Conservation (phyloP, 2,113 vertebrate genomes). For the Tupaia tana region DNA sequence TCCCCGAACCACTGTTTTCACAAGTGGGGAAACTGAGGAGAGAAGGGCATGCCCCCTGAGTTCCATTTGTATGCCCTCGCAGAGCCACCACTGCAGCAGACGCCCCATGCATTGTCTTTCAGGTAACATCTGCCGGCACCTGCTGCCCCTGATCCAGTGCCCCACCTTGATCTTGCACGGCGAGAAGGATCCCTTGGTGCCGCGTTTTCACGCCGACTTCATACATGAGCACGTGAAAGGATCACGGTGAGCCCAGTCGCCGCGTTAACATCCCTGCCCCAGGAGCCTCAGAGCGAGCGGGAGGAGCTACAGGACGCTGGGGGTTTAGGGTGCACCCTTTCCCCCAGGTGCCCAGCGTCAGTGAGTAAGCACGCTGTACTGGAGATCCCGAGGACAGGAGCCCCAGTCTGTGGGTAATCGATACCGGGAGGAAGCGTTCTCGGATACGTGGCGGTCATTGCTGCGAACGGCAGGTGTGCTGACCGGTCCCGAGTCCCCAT, state of each 20-base stretch:
- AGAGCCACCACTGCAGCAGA: background rate
- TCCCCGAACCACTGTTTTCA: background rate
- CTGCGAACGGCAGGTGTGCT: background rate
- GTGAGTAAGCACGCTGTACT: background rate
- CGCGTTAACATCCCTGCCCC: background rate
- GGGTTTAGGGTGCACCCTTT: rapidly evolving
- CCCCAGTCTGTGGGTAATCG: background rate
- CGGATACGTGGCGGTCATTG: background rate
- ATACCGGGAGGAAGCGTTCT: rapidly evolving
- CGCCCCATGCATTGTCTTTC: conserved; percentile 43
- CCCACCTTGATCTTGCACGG: conserved; percentile 95
- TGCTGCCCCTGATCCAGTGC: conserved; percentile 90
- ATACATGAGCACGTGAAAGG: conserved; percentile 90
- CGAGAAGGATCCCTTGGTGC: conserved; percentile 93
- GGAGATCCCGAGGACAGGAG: background rate
- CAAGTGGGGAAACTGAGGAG: too few relatives aligned
- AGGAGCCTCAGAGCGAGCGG: background rate
- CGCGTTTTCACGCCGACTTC: conserved; percentile 89
- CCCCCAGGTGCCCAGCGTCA: background rate
- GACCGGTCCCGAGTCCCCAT: background rate
- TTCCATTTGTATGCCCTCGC: background rate
- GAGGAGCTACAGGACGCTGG: background rate
- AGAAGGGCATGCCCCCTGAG: too few relatives aligned
- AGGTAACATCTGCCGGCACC: conserved; percentile 93
- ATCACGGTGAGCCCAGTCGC: conserved; percentile 88